Conservation (phyloP, 2,888 invertebrate species). For the Lochmaea crataegi region DNA sequence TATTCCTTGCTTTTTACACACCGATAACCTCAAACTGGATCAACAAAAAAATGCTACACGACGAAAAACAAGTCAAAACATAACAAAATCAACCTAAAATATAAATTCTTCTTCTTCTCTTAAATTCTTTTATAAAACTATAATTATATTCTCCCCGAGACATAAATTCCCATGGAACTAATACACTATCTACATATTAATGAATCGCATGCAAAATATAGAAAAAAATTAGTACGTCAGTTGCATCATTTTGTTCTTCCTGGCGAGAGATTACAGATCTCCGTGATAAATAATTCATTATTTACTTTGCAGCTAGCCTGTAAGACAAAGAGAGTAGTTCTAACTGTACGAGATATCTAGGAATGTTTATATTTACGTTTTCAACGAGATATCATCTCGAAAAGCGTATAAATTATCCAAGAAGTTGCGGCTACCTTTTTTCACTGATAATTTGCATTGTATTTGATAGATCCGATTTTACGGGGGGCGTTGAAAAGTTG, state of each 20-base stretch:
- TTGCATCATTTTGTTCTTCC: slow-evolving; percentile 17
- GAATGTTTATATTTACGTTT: slow-evolving; percentile 35
- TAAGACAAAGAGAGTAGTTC: slow-evolving; percentile 1
- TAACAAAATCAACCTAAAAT: too few species aligned
- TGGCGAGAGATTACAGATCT: slow-evolving; percentile 14
- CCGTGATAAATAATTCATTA: slow-evolving; percentile 26
- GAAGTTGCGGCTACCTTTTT: slow-evolving; percentile 21
- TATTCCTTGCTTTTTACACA: too few species aligned
- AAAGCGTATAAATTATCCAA: slow-evolving; percentile 35
- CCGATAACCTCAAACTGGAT: too few species aligned
- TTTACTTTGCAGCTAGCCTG: slow-evolving; percentile 13
- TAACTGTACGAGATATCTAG: slow-evolving; percentile 27
- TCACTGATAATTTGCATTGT: slow-evolving; percentile 28
- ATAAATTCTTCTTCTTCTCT: too few species aligned
- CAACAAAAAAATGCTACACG: too few species aligned
- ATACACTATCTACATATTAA: slow-evolving; percentile 10
- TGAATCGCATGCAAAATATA: background rate
- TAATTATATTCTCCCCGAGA: background rate
- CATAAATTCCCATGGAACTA: slow-evolving; percentile 4
- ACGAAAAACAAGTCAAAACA: too few species aligned
- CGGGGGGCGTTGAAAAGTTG: background rate
- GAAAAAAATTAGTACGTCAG: slow-evolving; percentile 6
- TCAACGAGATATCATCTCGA: slow-evolving; percentile 38
- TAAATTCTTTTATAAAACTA: too few species aligned
- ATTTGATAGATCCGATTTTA: slow-evolving; percentile 5